Evolutionary conservation across 2,888 invertebrate genomes (phyloP).

Genomic region (Melipona beecheii): DNA sequence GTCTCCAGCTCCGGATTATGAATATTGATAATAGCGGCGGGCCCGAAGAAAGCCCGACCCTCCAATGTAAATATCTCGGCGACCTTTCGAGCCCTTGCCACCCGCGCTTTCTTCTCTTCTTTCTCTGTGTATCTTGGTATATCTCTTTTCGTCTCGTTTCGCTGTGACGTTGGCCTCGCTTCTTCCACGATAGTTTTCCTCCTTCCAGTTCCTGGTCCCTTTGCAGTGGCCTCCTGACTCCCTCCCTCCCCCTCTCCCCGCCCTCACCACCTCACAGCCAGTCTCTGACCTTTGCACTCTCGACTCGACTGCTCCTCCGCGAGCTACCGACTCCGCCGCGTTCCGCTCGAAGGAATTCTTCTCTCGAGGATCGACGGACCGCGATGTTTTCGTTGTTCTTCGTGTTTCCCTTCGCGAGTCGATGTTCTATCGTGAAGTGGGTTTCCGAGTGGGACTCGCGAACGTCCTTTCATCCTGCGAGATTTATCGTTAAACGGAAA

Average conservation of each 20-base stretch:
- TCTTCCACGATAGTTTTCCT: constrained; percentile 13
- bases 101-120: constrained; percentile 46
- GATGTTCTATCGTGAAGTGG: neutral
- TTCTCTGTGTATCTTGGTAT: neutral
- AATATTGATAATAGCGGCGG: constrained; percentile 76
- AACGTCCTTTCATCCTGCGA: neutral
- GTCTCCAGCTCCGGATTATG: constrained; percentile 78
- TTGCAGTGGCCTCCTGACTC: neutral
- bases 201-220: constrained; percentile 12
- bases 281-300: constrained; percentile 63
- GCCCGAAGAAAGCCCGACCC: constrained; percentile 63
- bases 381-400: constrained; percentile 19
- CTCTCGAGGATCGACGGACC: constrained; percentile 31
- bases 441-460: neutral
- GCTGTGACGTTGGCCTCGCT: neutral
- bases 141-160: constrained; percentile 31
- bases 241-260: too few relatives aligned
- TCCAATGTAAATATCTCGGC: constrained; percentile 75
- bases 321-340: constrained; percentile 46
- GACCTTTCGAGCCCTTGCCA: constrained; percentile 66
- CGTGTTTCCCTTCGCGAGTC: neutral
- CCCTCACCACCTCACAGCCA: neutral
- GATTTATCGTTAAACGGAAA: neutral
- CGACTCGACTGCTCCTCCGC: constrained; percentile 37
- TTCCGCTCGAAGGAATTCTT: constrained; percentile 46